These are phyloP conservation scores for Limonius californicus DNA, from an alignment of 1,140 invertebrate genomes.

Conservation along the genomic window DNA sequence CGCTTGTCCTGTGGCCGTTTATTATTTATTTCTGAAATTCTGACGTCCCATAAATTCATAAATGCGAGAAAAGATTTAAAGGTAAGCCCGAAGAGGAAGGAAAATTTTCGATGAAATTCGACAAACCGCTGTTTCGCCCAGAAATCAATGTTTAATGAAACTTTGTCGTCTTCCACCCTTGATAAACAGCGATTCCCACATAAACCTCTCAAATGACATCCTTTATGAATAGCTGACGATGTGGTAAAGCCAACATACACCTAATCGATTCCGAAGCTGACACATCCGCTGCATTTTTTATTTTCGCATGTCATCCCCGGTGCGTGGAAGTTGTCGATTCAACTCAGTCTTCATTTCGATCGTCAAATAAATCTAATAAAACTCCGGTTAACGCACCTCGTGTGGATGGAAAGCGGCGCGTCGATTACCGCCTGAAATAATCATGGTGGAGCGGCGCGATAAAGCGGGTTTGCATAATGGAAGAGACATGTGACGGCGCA, in stretches of 20 bases:
- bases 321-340: neutral
- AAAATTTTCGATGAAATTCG: too few relatives aligned
- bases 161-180: too few relatives aligned
- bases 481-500: slow-evolving; percentile 17
- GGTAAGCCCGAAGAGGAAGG: too few relatives aligned
- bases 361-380: neutral
- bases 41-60: too few relatives aligned
- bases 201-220: too few relatives aligned
- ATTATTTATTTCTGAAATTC: too few relatives aligned
- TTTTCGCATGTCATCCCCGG: neutral
- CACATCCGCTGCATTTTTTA: neutral
- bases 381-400: neutral
- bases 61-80: too few relatives aligned
- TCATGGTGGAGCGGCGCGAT: neutral
- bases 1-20: too few relatives aligned
- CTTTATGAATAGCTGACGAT: neutral
- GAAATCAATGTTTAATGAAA: too few relatives aligned
- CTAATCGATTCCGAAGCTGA: neutral
- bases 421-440: slow-evolving; percentile 2
- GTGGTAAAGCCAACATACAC: neutral
- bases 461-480: slow-evolving; percentile 22
- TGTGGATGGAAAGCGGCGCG: neutral
- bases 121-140: too few relatives aligned
- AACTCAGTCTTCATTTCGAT: neutral
- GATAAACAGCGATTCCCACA: too few relatives aligned